Percentiles rank a stretch among this genome's conserved stretches.
Conservation (phyloP, 1,140 invertebrate species). For the Thaumatotibia leucotreta region DNA sequence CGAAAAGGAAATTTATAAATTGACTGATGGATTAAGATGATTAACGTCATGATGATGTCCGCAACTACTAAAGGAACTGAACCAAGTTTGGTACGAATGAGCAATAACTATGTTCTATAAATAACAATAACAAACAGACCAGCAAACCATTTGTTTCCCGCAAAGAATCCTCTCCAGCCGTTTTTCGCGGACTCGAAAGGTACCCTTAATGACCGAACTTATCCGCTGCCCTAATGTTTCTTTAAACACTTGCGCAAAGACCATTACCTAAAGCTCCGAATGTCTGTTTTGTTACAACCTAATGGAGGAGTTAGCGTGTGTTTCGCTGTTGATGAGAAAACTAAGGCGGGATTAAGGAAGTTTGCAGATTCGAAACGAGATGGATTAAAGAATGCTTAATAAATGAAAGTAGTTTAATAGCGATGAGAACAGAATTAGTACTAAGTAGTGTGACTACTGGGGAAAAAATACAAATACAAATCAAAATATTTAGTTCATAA, state of each 20-base stretch:
- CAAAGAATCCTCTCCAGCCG: not conserved
- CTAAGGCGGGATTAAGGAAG: constrained; percentile 50
- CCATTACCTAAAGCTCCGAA: constrained; percentile 24
- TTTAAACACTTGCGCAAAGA: constrained; percentile 32
- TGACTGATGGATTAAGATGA: too few relatives aligned
- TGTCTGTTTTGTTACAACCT: constrained; percentile 13
- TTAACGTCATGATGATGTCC: too few relatives aligned
- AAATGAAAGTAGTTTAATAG: too few relatives aligned
- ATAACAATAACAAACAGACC: not conserved
- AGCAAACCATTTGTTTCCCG: not conserved
- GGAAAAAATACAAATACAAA: too few relatives aligned
- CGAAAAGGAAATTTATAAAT: too few relatives aligned
- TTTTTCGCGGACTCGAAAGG: constrained; percentile 4
- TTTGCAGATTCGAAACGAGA: constrained; percentile 19
- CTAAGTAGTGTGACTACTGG: too few relatives aligned
- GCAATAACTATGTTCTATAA: too few relatives aligned
- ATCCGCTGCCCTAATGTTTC: constrained; percentile 33
- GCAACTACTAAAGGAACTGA: too few relatives aligned
- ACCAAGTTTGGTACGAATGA: too few relatives aligned
- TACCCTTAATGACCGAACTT: constrained; percentile 37
- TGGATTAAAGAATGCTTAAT: not conserved
- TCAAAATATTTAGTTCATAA: too few relatives aligned
- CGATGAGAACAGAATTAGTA: too few relatives aligned
- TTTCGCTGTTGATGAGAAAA: constrained; percentile 51
- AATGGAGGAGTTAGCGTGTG: constrained; percentile 19